Evolutionary conservation across 2,113 vertebrate genomes (phyloP), one percentile per base, ranked within the genome.

Genomic region (Panthera uncia): DNA sequence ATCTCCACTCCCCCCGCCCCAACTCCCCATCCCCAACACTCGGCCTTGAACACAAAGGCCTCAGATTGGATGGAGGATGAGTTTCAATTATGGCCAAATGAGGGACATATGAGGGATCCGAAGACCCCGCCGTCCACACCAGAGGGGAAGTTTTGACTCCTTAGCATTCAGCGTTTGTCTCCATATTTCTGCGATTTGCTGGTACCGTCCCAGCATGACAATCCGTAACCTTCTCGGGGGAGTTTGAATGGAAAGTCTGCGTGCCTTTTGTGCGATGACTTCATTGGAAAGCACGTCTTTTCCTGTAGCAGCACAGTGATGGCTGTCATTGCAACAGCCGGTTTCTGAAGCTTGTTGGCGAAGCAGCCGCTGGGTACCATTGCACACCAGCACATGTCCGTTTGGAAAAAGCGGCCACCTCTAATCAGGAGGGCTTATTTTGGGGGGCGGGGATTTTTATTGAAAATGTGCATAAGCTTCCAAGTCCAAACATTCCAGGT

Each of bases 301-400:
- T 18, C 33, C 50, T 5, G 74, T 52, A 27, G 50, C 33, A 9
- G 21, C 29, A 0, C 7, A 0, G 29, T 1, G 38, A 69, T 0
- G 7, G 55, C 69, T n/a, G 7, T 63, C n/a, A 2, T 38, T 13
- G 31, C 65, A 2, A 88, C 48, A 86, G 81, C 81, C 2, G 4
- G n/a, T 21, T 41, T 73, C 95, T 1, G 33, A 73, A 31, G 66
- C 57, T 38, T 7, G 2, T 14, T 9, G 66, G 66, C 50, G 6
- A 6, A 4, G 48, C 7, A 0, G 3, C 33, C 2, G 0, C 41
- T 7, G 41, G 4, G 4, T 1, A 7, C 63, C 1, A 0, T 4
- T 2, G 1, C n/a, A 0, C 4, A 12, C 90, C 84, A 36, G 66
- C 68, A 3, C 36, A 0, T 23, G 57, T 3, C 27, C 3, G 0